A percentile compares a stretch with the other conserved stretches of the same genome.
Conservation (phyloP, 37 sponge, comb jelly and placozoan genomes). For the Crambe crambe region DNA sequence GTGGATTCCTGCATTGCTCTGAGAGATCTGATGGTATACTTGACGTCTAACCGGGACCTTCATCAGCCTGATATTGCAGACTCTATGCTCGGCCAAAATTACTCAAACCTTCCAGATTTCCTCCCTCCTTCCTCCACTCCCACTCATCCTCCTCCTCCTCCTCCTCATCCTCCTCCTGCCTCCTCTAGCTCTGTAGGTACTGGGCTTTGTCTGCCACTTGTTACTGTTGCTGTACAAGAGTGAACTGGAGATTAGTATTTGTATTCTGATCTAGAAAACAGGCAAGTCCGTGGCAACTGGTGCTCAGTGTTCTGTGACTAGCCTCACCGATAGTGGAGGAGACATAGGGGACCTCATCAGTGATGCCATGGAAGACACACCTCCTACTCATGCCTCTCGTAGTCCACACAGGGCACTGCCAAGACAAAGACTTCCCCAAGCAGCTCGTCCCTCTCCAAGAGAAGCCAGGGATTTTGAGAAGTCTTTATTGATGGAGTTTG, state of each 20-base stretch:
- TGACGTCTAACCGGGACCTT: constrained; percentile 70
- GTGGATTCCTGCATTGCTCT: constrained; percentile 86
- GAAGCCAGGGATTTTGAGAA: background rate
- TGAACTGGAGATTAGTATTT: no score
- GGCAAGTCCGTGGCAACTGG: background rate
- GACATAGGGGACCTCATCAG: constrained; percentile 58
- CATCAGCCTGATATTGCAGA: background rate
- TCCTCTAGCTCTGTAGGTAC: no score
- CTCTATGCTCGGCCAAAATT: background rate
- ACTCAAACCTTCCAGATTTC: background rate
- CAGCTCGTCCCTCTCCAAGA: background rate
- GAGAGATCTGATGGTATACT: constrained; percentile 83
- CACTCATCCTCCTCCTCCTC: no score
- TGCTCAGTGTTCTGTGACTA: constrained; percentile 2
- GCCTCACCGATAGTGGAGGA: background rate
- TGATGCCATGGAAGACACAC: constrained; percentile 60
- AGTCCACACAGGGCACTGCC: background rate
- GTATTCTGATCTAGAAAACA: no score
- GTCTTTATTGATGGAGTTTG: constrained; percentile 46
- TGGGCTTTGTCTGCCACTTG: no score
- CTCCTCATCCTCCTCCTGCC: no score
- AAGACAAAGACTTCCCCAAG: background rate
- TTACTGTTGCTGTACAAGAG: background rate
- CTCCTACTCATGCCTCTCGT: background rate
- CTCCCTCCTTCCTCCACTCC: no score